These are phyloP conservation scores for Columba guinea DNA, from an alignment of 2,797 vertebrate genomes.

Conservation along the genomic window DNA sequence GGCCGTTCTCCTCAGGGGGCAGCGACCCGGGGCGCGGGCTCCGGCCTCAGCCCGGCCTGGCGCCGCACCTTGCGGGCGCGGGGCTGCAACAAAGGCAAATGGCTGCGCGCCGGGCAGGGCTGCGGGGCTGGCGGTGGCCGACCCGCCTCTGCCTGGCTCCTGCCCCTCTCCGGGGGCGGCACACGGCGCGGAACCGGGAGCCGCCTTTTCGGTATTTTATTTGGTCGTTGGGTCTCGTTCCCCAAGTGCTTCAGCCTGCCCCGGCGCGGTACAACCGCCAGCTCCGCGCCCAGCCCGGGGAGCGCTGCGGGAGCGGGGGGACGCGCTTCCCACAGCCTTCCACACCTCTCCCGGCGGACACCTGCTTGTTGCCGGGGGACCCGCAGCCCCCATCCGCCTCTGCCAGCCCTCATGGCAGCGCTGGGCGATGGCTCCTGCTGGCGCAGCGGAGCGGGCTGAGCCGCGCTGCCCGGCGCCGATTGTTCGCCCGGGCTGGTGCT, in stretches of 20 bases:
- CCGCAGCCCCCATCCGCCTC: neutral
- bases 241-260: neutral
- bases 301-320: neutral
- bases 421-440: fast-evolving
- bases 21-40: neutral
- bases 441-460: neutral
- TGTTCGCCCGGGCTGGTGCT: neutral
- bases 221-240: neutral
- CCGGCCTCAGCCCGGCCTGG: neutral
- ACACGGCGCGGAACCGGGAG: neutral
- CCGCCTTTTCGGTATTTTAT: neutral
- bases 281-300: neutral
- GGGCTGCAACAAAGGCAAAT: slow-evolving; percentile 63
- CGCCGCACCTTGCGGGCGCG: slow-evolving; percentile 1
- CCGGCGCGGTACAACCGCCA: neutral
- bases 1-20: neutral
- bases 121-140: neutral
- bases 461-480: neutral
- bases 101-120: slow-evolving; percentile 26
- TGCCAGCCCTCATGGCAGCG: neutral
- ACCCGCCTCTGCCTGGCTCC: neutral
- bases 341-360: neutral
- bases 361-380: neutral
- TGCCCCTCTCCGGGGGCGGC: neutral
- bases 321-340: neutral